These are phyloP conservation scores for Cyclargus thomasi DNA, from an alignment of 1,140 invertebrate species.

Conservation along the genomic window DNA sequence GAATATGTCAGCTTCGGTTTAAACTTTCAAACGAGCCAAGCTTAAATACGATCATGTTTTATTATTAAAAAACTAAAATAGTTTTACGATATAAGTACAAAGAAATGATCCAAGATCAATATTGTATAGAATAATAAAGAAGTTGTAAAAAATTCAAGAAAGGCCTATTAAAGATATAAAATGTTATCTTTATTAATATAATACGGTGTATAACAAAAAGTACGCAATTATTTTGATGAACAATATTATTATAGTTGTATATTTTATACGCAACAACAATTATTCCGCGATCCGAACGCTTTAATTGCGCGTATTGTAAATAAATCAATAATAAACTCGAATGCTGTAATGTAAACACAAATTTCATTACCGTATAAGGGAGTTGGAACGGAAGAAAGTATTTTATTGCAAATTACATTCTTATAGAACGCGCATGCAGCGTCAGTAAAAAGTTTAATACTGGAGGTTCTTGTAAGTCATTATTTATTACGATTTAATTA, in stretches of 20 bases:
- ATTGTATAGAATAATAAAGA: not conserved
- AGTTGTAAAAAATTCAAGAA: not conserved
- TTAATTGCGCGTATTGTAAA: not conserved
- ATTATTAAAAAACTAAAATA: not conserved
- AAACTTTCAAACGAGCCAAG: not conserved
- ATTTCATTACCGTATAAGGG: not conserved
- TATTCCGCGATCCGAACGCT: not conserved
- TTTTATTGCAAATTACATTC: not conserved
- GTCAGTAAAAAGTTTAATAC: not conserved
- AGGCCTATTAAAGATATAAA: not conserved
- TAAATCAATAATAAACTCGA: not conserved
- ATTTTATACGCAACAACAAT: not conserved
- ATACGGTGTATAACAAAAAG: not conserved
- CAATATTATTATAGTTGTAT: slow-evolving; percentile 1
- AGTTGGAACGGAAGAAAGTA: not conserved
- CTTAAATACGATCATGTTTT: not conserved
- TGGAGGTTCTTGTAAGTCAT: not conserved
- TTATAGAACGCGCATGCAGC: slow-evolving; percentile 18
- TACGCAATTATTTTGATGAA: not conserved
- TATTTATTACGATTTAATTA: not conserved
- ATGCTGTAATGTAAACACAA: not conserved
- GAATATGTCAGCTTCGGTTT: not conserved
- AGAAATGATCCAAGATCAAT: not conserved
- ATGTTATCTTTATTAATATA: not conserved
- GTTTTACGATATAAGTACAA: no score